phyloP scores from a whole-genome alignment of 2,113 vertebrate genomes.

The Phoenicopterus ruber region DNA sequence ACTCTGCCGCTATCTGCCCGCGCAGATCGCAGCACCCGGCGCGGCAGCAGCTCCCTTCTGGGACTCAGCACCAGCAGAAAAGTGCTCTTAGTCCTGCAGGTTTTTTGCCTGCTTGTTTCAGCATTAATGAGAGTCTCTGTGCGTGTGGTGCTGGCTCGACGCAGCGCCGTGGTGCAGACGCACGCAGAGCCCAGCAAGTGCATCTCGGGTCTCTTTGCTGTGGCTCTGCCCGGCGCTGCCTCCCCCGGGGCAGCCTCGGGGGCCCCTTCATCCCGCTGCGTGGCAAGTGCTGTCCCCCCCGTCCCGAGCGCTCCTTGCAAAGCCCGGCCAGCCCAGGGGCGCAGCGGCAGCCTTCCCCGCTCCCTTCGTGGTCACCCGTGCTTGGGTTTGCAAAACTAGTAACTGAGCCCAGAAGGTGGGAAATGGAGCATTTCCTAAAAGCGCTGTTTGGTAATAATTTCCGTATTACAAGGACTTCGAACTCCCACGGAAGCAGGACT shows the following conservation, averaged over 20 bases:
- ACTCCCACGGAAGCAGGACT: background rate
- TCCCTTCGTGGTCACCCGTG: background rate
- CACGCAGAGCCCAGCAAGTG: background rate
- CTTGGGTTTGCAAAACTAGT: background rate
- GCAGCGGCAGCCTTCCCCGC: background rate
- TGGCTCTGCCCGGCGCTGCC: background rate
- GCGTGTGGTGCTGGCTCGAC: accelerated
- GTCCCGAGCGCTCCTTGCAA: background rate
- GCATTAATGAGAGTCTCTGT: background rate
- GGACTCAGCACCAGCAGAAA: background rate
- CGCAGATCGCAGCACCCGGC: background rate
- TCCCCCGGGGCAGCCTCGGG: background rate
- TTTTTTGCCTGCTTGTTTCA: background rate
- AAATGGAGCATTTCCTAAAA: background rate
- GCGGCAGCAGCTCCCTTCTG: background rate
- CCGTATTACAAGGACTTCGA: background rate
- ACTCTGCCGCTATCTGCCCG: background rate
- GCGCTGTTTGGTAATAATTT: background rate
- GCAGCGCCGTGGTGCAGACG: background rate
- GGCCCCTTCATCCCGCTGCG: background rate
- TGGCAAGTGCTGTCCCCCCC: too few relatives aligned
- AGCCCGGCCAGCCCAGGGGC: background rate
- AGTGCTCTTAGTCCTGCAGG: accelerated
- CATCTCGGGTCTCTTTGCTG: background rate
- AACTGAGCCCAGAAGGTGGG: background rate